Evolutionary conservation across 2,888 invertebrate genomes (phyloP), one percentile per base, ranked within the genome.

Genomic region (Asteroscopus sphinx): DNA sequence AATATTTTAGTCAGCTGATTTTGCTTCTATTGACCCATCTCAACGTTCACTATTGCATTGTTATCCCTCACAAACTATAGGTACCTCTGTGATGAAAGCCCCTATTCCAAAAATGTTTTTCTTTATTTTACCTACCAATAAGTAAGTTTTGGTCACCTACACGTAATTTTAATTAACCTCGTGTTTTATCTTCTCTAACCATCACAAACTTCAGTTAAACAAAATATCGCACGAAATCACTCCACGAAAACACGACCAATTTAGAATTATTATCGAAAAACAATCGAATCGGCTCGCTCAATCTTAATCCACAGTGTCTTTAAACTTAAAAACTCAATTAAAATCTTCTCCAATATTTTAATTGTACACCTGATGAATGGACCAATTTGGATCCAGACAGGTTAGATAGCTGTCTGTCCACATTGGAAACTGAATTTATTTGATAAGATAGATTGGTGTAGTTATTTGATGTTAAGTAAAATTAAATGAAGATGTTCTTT

Each of bases 331-430:
- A 84, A 84, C 81, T 82, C 82, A 85, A 85, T 85, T 84, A 84
- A 81, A 80, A 73, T 39, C 60, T 66, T 76, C 73, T 79, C 76
- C 53, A 79, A 79, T 80, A 80, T 72, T 81, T 79, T 80, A 79
- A 83, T 83, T 83, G 83, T 83, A 69, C 77, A 56, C 56, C 75
- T 81, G 82, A 80, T 81, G 78, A 84, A 84, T 84, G 74, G 76
- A 47, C 54, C 53, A 71, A 82, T 72, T 83, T 81, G 41, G 42
- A 59, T 26, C 64, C 12, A 54, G 74, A 66, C 68, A 72, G 70
- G 67, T 73, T 41, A 37, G 58, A 60, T 64, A 40, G 30, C 39
- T 46, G 28, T 56, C 67, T 57, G 42, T 13, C 46, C 47, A 6
- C 41, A 44, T 53, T 55, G 33, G 49, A 41, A 55, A 55, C 49